phyloP scores from a whole-genome alignment of 2,888 invertebrate species.

The Esperia sulphurella region DNA sequence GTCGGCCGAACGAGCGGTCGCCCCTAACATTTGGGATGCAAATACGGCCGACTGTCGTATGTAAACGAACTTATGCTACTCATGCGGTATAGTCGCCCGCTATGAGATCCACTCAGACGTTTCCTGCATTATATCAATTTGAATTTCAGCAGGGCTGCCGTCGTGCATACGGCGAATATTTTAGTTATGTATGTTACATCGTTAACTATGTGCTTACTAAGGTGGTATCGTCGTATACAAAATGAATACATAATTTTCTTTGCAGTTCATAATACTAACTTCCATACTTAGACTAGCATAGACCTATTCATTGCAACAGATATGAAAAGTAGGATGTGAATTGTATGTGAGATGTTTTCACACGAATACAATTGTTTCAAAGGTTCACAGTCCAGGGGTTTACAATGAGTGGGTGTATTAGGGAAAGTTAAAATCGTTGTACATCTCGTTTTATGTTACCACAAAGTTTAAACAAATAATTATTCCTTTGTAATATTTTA shows the following conservation, averaged over 20 bases:
- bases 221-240: no score
- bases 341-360: slow-evolving; percentile 3
- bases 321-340: not conserved
- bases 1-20: slow-evolving; percentile 63
- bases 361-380: slow-evolving; percentile 5
- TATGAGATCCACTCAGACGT: slow-evolving; percentile 78
- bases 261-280: no score
- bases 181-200: not conserved
- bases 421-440: not conserved
- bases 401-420: not conserved
- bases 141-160: slow-evolving; percentile 63
- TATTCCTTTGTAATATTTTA: no score
- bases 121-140: slow-evolving; percentile 79
- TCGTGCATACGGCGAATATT: not conserved
- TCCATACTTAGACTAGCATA: not conserved
- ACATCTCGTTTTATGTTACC: not conserved
- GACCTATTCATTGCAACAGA: not conserved
- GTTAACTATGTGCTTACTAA: no score
- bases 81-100: slow-evolving; percentile 71
- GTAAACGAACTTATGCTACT: slow-evolving; percentile 77
- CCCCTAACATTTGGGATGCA: slow-evolving; percentile 76
- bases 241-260: no score
- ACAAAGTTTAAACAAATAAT: no score
- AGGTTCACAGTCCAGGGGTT: not conserved
- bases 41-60: slow-evolving; percentile 75